These are phyloP conservation scores for Eciton burchellii DNA, from an alignment of 1,140 invertebrate species.

Conservation along the genomic window DNA sequence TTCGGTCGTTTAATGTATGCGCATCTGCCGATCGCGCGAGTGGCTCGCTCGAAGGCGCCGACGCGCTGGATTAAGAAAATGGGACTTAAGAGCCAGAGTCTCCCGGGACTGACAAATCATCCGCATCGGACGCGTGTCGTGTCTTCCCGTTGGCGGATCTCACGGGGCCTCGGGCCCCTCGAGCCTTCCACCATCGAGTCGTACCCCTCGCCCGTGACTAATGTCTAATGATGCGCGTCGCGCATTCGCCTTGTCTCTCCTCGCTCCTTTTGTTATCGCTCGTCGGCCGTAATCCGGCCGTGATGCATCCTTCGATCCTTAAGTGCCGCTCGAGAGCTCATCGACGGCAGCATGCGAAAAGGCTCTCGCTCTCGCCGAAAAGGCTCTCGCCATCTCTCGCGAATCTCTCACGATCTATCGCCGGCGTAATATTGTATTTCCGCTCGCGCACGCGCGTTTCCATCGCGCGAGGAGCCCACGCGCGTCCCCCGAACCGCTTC, in stretches of 20 bases:
- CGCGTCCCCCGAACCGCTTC: conserved; percentile 28
- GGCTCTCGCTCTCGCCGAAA: background rate
- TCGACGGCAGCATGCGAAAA: conserved; percentile 43
- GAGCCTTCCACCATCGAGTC: conserved; percentile 30
- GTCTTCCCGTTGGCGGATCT: conserved; percentile 62
- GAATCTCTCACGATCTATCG: background rate
- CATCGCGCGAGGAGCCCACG: conserved; percentile 23
- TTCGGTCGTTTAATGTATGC: conserved; percentile 5
- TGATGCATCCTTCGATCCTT: conserved; percentile 46
- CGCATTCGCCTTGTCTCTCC: background rate
- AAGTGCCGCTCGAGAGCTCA: conserved; percentile 66
- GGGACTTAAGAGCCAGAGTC: conserved; percentile 65
- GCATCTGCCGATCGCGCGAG: background rate
- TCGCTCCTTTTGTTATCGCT: conserved; percentile 9
- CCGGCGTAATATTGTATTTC: conserved; percentile 20
- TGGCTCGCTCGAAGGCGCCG: conserved; percentile 18
- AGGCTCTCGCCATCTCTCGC: background rate
- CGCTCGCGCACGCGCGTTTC: background rate
- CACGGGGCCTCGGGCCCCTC: conserved; percentile 24
- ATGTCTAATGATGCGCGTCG: conserved; percentile 52
- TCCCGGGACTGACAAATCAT: conserved; percentile 75
- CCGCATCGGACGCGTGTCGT: conserved; percentile 35
- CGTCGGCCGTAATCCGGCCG: conserved; percentile 53
- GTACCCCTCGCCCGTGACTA: conserved; percentile 41
- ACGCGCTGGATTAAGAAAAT: conserved; percentile 78